A percentile compares a stretch with the other conserved stretches of the same genome.
Conservation (phyloP, 2,113 vertebrate genomes). For the Cephalopholis sonnerati region DNA sequence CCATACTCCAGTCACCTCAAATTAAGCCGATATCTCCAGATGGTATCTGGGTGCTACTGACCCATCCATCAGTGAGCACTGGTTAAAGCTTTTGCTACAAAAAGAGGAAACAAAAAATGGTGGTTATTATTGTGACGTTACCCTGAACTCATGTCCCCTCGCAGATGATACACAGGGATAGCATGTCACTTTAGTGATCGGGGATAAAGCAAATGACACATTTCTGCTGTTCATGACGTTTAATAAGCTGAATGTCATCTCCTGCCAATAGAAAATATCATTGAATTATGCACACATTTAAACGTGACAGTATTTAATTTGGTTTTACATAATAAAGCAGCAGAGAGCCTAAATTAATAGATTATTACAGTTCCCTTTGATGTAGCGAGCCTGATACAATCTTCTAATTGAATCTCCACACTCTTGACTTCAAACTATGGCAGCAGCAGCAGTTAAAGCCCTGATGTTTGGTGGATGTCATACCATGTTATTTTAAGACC, state of each 20-base stretch:
- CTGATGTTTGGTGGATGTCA: slow-evolving; percentile 19
- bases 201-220: slow-evolving; percentile 2
- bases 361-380: slow-evolving; percentile 32
- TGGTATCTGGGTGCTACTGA: slow-evolving; percentile 49
- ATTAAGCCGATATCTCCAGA: slow-evolving; percentile 67
- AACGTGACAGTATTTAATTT: slow-evolving; percentile 6
- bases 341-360: slow-evolving; percentile 12
- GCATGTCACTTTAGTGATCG: slow-evolving; percentile 9
- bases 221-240: slow-evolving; percentile 11
- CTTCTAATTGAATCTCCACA: slow-evolving; percentile 59
- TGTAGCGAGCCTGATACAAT: slow-evolving; percentile 32
- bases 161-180: background rate
- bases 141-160: background rate
- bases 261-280: background rate
- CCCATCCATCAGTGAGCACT: slow-evolving; percentile 26
- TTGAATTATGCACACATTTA: slow-evolving; percentile 7
- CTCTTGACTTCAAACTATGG: slow-evolving; percentile 40
- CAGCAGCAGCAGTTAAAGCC: slow-evolving; percentile 20
- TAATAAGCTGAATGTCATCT: background rate
- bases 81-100: slow-evolving; percentile 53
- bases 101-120: slow-evolving; percentile 21
- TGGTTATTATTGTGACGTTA: slow-evolving; percentile 12
- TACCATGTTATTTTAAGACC: slow-evolving; percentile 25
- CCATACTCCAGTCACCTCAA: slow-evolving; percentile 39
- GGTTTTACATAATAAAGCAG: slow-evolving; percentile 2